A percentile compares a stretch with the other conserved stretches of the same genome.
These are phyloP conservation scores for Amphiprion percula DNA, from an alignment of 2,113 vertebrate genomes.

Conservation along the genomic window DNA sequence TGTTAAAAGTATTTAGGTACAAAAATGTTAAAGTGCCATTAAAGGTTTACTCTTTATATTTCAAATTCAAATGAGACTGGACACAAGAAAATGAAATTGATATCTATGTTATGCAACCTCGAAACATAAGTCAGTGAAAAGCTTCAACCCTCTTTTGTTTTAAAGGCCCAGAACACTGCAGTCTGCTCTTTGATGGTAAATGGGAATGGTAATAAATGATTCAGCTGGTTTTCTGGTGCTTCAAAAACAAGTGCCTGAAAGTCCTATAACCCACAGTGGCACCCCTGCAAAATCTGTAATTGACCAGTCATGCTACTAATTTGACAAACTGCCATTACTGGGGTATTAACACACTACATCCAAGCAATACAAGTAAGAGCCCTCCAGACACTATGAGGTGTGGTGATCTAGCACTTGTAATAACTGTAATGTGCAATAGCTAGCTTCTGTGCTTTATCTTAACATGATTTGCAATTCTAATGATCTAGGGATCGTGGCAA, in stretches of 20 bases:
- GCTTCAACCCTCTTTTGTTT: not conserved
- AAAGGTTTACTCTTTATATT: no score
- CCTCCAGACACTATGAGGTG: not conserved
- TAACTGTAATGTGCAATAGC: not conserved
- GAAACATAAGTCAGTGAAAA: no score
- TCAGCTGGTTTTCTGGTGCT: constrained; percentile 1
- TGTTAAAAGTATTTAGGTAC: no score
- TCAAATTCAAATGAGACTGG: no score
- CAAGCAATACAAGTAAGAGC: not conserved
- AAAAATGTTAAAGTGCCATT: no score
- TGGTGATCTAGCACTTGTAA: not conserved
- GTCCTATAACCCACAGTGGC: not conserved
- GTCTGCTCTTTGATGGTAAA: not conserved
- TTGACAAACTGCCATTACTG: not conserved
- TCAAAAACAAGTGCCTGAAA: not conserved
- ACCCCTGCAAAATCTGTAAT: not conserved
- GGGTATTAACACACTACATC: not conserved
- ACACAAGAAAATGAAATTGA: not conserved
- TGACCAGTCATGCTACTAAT: not conserved
- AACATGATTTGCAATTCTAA: constrained; percentile 69
- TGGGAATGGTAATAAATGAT: constrained; percentile 13
- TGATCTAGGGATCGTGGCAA: constrained; percentile 27
- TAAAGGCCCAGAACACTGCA: not conserved
- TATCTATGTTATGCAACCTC: not conserved
- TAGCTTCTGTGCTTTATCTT: constrained; percentile 18